These are phyloP conservation scores for Morone chrysops DNA, from an alignment of 2,113 vertebrate species.

Conservation along the genomic window DNA sequence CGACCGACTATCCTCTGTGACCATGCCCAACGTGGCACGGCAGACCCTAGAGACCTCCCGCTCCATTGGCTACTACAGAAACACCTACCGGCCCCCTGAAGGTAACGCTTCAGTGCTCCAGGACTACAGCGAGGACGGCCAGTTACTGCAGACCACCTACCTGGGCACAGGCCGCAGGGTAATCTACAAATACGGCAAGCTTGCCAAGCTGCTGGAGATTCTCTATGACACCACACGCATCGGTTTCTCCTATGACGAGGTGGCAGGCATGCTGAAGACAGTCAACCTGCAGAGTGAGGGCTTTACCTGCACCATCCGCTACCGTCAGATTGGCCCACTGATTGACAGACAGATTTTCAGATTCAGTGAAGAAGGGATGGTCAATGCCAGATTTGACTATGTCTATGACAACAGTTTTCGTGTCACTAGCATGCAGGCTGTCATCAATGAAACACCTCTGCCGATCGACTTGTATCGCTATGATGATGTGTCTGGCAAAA, in stretches of 20 bases:
- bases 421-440: slow-evolving; percentile 99
- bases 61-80: slow-evolving; percentile 97
- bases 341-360: slow-evolving; percentile 98
- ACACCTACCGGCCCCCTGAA: slow-evolving; percentile 94
- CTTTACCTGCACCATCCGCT: slow-evolving; percentile 96
- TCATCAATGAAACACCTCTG: slow-evolving; percentile 96
- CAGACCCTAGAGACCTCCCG: slow-evolving; percentile 95
- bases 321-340: slow-evolving; percentile 96
- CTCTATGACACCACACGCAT: slow-evolving; percentile 96
- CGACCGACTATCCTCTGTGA: slow-evolving; percentile 93
- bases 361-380: slow-evolving; percentile 99
- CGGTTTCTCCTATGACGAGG: slow-evolving; percentile 94
- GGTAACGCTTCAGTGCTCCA: slow-evolving; percentile 94
- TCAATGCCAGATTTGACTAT: slow-evolving; percentile 97
- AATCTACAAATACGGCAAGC: slow-evolving; percentile 95
- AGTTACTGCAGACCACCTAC: slow-evolving; percentile 92
- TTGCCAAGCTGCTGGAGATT: slow-evolving; percentile 93
- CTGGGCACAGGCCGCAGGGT: slow-evolving; percentile 94
- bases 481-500: slow-evolving; percentile 96
- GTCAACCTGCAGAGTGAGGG: slow-evolving; percentile 95
- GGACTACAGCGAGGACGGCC: slow-evolving; percentile 95
- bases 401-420: slow-evolving; percentile 99
- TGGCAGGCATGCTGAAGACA: slow-evolving; percentile 95
- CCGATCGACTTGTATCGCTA: slow-evolving; percentile 98
- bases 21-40: slow-evolving; percentile 97